These are phyloP conservation scores for Phortica magna DNA, from an alignment of 2,888 invertebrate species.

Conservation along the genomic window DNA sequence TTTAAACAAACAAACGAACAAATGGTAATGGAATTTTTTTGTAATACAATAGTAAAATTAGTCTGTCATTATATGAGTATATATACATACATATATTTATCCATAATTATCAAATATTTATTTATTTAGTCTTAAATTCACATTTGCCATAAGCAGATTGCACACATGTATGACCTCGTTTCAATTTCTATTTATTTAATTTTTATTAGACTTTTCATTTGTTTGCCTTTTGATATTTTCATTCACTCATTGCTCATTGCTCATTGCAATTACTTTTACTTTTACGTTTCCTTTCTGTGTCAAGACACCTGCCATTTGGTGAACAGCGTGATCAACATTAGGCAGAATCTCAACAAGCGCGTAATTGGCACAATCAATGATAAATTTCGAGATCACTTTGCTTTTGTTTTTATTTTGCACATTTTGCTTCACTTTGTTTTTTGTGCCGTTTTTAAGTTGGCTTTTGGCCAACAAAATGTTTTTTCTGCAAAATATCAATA, in stretches of 20 bases:
- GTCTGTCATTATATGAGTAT: too few species aligned
- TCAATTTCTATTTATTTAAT: background rate
- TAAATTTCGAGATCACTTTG: slow-evolving; percentile 32
- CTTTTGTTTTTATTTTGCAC: slow-evolving; percentile 23
- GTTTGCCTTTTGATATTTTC: background rate
- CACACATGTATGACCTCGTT: slow-evolving; percentile 23
- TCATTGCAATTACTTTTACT: slow-evolving; percentile 24
- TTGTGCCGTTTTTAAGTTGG: slow-evolving; percentile 63
- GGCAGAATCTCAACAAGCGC: background rate
- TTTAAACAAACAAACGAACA: background rate
- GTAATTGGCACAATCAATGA: slow-evolving; percentile 37
- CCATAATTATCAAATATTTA: slow-evolving; percentile 13
- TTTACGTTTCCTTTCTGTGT: slow-evolving; percentile 9
- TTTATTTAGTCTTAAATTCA: background rate
- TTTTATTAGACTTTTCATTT: slow-evolving; percentile 11
- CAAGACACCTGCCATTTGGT: slow-evolving; percentile 38
- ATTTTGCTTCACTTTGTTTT: slow-evolving; percentile 47
- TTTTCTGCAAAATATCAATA: slow-evolving; percentile 59
- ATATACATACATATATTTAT: background rate
- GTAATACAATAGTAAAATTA: background rate
- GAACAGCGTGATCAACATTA: background rate
- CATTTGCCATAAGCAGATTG: slow-evolving; percentile 19
- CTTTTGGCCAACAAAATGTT: slow-evolving; percentile 61
- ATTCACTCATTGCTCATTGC: slow-evolving; percentile 35
- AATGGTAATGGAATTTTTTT: background rate